These are phyloP conservation scores for Drosophila kanapiae DNA, from an alignment of 1,140 invertebrate species.

Conservation along the genomic window DNA sequence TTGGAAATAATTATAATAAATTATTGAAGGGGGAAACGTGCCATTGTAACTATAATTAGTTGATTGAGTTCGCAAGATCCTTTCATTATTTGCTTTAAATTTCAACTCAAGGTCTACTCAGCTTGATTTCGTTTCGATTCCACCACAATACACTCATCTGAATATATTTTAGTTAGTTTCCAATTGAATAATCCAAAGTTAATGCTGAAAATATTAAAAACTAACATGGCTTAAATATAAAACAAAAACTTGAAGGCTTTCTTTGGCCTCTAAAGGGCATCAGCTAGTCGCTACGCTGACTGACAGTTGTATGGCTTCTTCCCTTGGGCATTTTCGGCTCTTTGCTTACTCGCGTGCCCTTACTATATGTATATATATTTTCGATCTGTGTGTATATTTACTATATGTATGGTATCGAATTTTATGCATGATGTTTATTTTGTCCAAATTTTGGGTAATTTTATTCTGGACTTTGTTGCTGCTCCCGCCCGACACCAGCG, in stretches of 20 bases:
- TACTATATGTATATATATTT: not conserved
- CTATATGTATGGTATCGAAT: slow-evolving; percentile 17
- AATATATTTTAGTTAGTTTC: no score
- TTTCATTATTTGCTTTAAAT: not conserved
- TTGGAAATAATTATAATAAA: not conserved
- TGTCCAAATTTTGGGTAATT: slow-evolving; percentile 15
- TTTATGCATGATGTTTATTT: slow-evolving; percentile 28
- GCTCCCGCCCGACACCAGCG: slow-evolving; percentile 41
- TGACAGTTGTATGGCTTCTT: slow-evolving; percentile 16
- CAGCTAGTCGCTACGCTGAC: not conserved
- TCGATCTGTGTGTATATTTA: not conserved
- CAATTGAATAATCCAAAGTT: no score
- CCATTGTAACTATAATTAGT: not conserved
- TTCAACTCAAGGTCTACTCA: no score
- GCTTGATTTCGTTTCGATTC: no score
- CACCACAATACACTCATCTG: no score
- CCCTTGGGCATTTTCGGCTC: slow-evolving; percentile 3
- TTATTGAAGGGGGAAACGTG: not conserved
- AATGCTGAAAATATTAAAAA: not conserved
- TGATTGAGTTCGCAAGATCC: not conserved
- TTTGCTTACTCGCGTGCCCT: slow-evolving; percentile 18
- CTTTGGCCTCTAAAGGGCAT: not conserved
- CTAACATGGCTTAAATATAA: no score
- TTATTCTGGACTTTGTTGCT: slow-evolving; percentile 35
- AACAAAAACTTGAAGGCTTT: not conserved